Percentiles rank a stretch among this genome's conserved stretches.
phyloP scores from a whole-genome alignment of 2,113 vertebrate genomes.

The Paratilapia polleni region DNA sequence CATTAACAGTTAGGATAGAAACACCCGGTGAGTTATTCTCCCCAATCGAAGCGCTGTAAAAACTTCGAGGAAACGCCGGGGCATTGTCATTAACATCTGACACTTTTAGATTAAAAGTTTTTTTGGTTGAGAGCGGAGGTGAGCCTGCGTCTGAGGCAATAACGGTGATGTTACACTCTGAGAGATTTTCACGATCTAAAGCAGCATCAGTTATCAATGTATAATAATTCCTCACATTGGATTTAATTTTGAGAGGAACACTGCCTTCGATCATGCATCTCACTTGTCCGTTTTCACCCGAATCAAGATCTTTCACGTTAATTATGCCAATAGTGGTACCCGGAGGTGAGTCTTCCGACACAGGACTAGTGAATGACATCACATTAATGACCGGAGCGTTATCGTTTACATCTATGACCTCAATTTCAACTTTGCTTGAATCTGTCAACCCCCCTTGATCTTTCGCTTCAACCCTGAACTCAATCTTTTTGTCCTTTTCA shows the following conservation, averaged over 20 bases:
- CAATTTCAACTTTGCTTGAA: slow-evolving; percentile 66
- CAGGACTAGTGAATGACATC: slow-evolving; percentile 62
- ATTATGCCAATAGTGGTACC: slow-evolving; percentile 70
- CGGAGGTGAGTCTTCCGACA: slow-evolving; percentile 62
- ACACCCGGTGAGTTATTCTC: slow-evolving; percentile 61
- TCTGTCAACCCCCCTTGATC: slow-evolving; percentile 70
- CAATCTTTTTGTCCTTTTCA: slow-evolving; percentile 67
- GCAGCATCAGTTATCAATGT: slow-evolving; percentile 51
- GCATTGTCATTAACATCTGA: slow-evolving; percentile 76
- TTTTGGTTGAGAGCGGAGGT: slow-evolving; percentile 47
- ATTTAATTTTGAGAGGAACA: slow-evolving; percentile 65
- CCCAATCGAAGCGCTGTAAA: slow-evolving; percentile 36
- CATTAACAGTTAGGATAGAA: slow-evolving; percentile 31
- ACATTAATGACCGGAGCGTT: slow-evolving; percentile 67
- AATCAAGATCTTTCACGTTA: slow-evolving; percentile 72
- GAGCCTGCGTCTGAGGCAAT: slow-evolving; percentile 59
- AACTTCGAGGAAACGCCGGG: slow-evolving; percentile 46
- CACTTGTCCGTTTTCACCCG: slow-evolving; percentile 63
- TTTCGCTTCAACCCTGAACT: slow-evolving; percentile 69
- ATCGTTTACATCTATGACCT: slow-evolving; percentile 69
- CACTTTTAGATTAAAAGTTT: slow-evolving; percentile 46
- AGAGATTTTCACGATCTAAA: slow-evolving; percentile 63
- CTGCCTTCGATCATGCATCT: slow-evolving; percentile 49
- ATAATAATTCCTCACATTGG: slow-evolving; percentile 71
- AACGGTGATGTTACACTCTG: slow-evolving; percentile 70